Evolutionary conservation across 2,797 vertebrate genomes (phyloP), one percentile per base, ranked within the genome.

Genomic region (Scolopax bukidnonensis): DNA sequence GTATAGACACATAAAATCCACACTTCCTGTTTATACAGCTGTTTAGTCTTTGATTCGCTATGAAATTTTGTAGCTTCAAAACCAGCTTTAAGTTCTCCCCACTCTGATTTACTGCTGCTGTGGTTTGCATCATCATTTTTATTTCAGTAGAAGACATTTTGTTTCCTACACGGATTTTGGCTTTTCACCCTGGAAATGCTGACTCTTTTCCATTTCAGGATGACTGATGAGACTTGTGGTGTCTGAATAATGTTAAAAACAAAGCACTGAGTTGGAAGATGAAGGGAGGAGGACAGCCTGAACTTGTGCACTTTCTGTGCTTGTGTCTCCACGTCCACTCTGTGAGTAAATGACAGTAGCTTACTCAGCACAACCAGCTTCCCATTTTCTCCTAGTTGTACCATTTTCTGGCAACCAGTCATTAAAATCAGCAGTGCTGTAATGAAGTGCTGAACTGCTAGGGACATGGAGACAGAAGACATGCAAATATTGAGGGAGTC

Each of bases 371-470:
- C 24, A 24, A 10, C 23, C 59, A 68, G 67, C 70, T 87, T 47
- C 30, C n/a, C 3, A 1, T 77, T 71, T 90, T 12, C 86, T 92
- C 47, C 57, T 59, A 36, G 32, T 56, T 70, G 68, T 54, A 50
- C 84, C 33, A 25, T 90, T 53, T 85, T 77, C 60, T 96, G 95
- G 78, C 87, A 92, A 74, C 48, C 54, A 80, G 78, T 84, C 95
- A 89, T 32, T 85, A 77, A 81, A 90, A 94, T 90, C 63, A 77
- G 70, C 48, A 84, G 32, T 13, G 59, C 77, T 90, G 47, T 86
- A 54, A 59, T 60, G 84, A 93, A 0, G 1, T 59, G 70, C 89
- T 67, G 67, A 48, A 19, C 57, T 69, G 41, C 85, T 79, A 64
- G 63, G 59, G 67, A 47, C 0, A 0, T 16, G 65, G 50, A 21